Evolutionary conservation across 2,113 vertebrate species (phyloP), one percentile per base, ranked within the genome.

Genomic region (Pseudorectes ferrugineus): DNA sequence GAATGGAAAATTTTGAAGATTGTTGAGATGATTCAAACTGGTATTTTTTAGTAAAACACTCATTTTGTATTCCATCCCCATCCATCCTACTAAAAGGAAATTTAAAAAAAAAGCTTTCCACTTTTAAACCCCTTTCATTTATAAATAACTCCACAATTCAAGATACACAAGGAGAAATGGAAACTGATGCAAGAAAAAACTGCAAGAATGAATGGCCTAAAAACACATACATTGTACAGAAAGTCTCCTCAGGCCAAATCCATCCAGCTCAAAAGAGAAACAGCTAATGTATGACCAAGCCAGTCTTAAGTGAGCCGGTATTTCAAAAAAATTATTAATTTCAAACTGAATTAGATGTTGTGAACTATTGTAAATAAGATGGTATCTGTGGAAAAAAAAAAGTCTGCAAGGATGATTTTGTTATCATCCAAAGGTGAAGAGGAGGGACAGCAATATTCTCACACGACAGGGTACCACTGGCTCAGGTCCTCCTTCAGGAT

Each of bases 111-210:
- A 26, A 42, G 2, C 52, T 74, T 95, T 91, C 87, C 40, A 75
- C 26, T 81, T 96, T 76, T 92, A 95, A 95, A 86, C 12, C 5
- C 40, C 61, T 91, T 92, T 86, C 40, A 84, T 25, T 92, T 87
- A 92, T 86, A 91, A 92, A 93, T 63, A 86, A 82, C 65, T 74
- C 67, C 72, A 63, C 35, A 92, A 92, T 92, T 94, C 42, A 84
- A 75, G 61, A 89, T 18, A 63, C 38, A 35, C 46, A 81, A 62
- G 55, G 46, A 95, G 55, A 92, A 86, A 70, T 9, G 5, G 31
- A 85, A 95, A 95, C 43, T n/a, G 11, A 82, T 59, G 36, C 25
- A 88, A 88, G 23, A 48, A 88, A 83, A 71, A 76, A 57, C 2
- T 65, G 18, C 23, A 74, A 40, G n/a, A 83, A 86, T 40, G 35